A percentile compares a stretch with the other conserved stretches of the same genome.
phyloP scores from a whole-genome alignment of 2,888 invertebrate species.

The Corythucha ciliata region DNA sequence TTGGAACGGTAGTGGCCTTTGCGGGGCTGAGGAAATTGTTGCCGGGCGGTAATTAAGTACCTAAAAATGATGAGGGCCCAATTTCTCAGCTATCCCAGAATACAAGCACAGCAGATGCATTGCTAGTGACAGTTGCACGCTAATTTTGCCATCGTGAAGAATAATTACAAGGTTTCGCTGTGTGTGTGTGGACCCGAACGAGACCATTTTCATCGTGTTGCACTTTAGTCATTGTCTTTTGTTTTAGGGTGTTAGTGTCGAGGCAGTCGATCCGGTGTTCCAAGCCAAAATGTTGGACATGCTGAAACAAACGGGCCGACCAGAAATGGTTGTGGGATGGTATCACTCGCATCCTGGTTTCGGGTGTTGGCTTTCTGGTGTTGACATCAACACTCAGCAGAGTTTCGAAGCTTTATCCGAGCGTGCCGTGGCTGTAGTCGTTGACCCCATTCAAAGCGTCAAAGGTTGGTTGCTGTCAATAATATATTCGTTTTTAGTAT shows the following conservation, averaged over 20 bases:
- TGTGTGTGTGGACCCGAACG: no score
- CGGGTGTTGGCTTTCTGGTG: conserved; percentile 98
- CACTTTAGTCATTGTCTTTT: no score
- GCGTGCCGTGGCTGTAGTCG: conserved; percentile 96
- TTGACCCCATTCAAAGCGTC: conserved; percentile 98
- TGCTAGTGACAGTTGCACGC: no score
- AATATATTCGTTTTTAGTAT: background rate
- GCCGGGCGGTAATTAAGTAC: no score
- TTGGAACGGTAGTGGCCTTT: no score
- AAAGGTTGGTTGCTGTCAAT: conserved; percentile 56
- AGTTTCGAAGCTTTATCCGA: conserved; percentile 98
- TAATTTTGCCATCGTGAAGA: no score
- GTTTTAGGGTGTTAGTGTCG: conserved; percentile 82
- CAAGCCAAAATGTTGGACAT: conserved; percentile 90
- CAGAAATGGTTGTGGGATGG: conserved; percentile 98
- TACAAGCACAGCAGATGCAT: no score
- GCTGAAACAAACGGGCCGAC: conserved; percentile 81
- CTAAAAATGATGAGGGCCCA: no score
- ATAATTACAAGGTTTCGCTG: no score
- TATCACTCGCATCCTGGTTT: conserved; percentile 99
- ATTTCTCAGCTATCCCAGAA: no score
- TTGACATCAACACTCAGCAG: conserved; percentile 99
- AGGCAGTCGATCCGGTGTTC: conserved; percentile 99
- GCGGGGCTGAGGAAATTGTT: no score
- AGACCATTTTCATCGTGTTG: no score